These are phyloP conservation scores for Pararge aegeria DNA, from an alignment of 1,140 invertebrate genomes.

Conservation along the genomic window DNA sequence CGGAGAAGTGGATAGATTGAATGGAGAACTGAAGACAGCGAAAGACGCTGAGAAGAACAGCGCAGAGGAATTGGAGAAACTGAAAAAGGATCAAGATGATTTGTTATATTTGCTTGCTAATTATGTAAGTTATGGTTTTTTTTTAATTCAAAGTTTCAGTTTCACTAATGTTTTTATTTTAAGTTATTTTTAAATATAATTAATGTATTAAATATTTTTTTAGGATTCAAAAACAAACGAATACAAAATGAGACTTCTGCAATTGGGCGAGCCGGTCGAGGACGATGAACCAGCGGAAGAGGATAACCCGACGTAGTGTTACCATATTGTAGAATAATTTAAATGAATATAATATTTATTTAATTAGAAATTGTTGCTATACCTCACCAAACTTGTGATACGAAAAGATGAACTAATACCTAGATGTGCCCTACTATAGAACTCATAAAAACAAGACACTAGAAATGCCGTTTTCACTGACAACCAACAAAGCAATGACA, in stretches of 20 bases:
- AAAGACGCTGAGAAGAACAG: conserved; percentile 33
- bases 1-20: conserved; percentile 32
- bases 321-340: conserved; percentile 17
- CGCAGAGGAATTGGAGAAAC: conserved; percentile 81
- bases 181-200: no score
- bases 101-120: conserved; percentile 91
- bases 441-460: no score
- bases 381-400: neutral
- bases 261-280: conserved; percentile 86
- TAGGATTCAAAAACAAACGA: conserved; percentile 88
- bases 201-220: conserved; percentile 19
- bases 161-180: neutral
- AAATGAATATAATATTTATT: conserved; percentile 5
- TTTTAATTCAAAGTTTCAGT: neutral
- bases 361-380: conserved; percentile 1
- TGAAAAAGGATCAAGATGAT: conserved; percentile 95
- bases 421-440: no score
- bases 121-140: conserved; percentile 61
- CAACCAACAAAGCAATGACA: no score
- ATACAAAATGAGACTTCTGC: conserved; percentile 85
- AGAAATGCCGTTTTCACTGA: no score
- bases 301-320: conserved; percentile 32
- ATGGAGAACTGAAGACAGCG: conserved; percentile 28
- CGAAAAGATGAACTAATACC: no score
- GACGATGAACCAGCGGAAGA: conserved; percentile 66